Conservation (phyloP, 2,113 vertebrate genomes). For the Channa maculata region DNA sequence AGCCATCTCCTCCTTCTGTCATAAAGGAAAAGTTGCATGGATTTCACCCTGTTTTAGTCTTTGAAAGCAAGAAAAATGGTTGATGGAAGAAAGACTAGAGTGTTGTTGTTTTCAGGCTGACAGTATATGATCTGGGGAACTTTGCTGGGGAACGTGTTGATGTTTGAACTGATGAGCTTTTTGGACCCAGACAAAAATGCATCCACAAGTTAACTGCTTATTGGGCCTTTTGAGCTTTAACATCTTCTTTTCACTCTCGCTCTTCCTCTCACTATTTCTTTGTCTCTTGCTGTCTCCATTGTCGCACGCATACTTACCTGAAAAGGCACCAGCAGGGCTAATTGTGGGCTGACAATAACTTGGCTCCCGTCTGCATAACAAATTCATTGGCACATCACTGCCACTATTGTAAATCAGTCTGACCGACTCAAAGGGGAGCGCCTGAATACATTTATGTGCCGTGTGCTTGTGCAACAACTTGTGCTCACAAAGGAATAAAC, state of each 20-base stretch:
- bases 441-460: constrained; percentile 64
- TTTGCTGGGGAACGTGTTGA: constrained; percentile 7
- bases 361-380: constrained; percentile 46
- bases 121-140: not conserved
- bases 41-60: constrained; percentile 27
- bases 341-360: constrained; percentile 69
- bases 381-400: constrained; percentile 60
- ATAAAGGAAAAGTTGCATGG: constrained; percentile 44
- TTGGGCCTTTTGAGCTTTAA: too few species aligned
- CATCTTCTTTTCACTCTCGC: not conserved
- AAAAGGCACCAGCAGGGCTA: constrained; percentile 66
- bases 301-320: constrained; percentile 31
- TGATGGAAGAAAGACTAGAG: not conserved
- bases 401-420: constrained; percentile 69
- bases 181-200: not conserved
- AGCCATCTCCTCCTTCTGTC: constrained; percentile 60
- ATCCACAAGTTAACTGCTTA: not conserved
- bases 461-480: constrained; percentile 41
- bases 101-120: constrained; percentile 12
- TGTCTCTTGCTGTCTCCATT: constrained; percentile 15
- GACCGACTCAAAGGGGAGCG: constrained; percentile 49
- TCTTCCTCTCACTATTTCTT: not conserved
- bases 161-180: constrained; percentile 27
- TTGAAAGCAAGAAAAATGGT: not conserved
- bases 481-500: constrained; percentile 52